Percentiles rank a stretch among this genome's conserved stretches.
phyloP scores from a whole-genome alignment of 1,140 invertebrate genomes.

The Papilio xuthus region DNA sequence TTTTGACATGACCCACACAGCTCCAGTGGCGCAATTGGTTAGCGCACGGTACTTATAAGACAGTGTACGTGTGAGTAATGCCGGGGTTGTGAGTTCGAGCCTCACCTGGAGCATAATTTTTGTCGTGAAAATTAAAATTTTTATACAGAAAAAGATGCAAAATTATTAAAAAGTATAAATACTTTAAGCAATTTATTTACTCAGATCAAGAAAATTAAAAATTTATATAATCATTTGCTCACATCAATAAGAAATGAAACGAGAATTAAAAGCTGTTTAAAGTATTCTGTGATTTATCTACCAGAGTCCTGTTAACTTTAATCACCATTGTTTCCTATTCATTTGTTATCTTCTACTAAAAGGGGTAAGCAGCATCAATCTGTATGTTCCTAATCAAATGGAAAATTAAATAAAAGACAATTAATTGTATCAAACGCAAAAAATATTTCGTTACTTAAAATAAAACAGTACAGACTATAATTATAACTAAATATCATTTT shows the following conservation, averaged over 20 bases:
- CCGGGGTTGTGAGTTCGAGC: slow-evolving; percentile 99
- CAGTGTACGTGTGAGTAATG: slow-evolving; percentile 94
- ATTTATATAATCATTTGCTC: too few relatives aligned
- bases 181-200: neutral
- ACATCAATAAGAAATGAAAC: too few relatives aligned
- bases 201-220: neutral
- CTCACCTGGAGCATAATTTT: slow-evolving; percentile 92
- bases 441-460: slow-evolving; percentile 16
- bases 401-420: slow-evolving; percentile 26
- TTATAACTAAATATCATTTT: neutral
- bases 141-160: too few relatives aligned
- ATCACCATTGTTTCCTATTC: too few relatives aligned
- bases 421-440: neutral
- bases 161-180: slow-evolving; percentile 13
- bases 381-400: neutral
- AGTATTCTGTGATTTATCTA: too few relatives aligned
- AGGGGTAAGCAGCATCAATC: neutral
- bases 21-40: slow-evolving; percentile 99
- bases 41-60: slow-evolving; percentile 98
- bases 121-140: neutral
- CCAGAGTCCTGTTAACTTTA: too few relatives aligned
- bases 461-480: neutral
- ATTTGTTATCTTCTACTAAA: neutral
- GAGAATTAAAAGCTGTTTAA: too few relatives aligned
- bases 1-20: slow-evolving; percentile 62